Conservation (phyloP, 2,797 vertebrate genomes). For the Cygnus olor region DNA sequence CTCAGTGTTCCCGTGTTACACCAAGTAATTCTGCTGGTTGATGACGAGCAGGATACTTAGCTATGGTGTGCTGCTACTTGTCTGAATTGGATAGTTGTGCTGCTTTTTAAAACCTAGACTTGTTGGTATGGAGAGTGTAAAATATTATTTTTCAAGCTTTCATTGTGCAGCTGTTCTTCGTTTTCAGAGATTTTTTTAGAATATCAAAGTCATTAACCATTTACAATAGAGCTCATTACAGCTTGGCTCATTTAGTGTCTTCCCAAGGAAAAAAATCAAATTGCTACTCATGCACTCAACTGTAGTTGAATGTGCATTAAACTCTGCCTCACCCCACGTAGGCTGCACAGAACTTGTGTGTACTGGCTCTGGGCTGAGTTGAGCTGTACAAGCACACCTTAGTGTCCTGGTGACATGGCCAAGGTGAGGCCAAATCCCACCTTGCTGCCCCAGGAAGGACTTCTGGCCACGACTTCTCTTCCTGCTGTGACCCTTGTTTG, state of each 20-base stretch:
- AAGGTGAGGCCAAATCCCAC: rapidly evolving
- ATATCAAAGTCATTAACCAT: not conserved
- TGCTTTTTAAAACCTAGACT: not conserved
- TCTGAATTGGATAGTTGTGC: not conserved
- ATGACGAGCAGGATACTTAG: not conserved
- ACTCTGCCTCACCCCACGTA: not conserved
- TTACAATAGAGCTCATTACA: not conserved
- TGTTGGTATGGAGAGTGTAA: not conserved
- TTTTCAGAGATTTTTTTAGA: not conserved
- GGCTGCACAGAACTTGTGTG: not conserved
- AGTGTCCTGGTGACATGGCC: not conserved
- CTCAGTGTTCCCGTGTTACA: not conserved
- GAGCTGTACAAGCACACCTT: not conserved
- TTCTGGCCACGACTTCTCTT: not conserved
- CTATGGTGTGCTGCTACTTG: not conserved
- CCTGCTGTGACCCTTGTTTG: not conserved
- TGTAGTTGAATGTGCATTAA: not conserved
- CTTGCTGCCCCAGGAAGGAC: not conserved
- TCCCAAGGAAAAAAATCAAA: not conserved
- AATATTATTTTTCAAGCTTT: not conserved
- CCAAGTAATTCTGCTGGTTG: not conserved
- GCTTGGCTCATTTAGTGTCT: not conserved
- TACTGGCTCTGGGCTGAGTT: not conserved
- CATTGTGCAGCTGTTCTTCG: not conserved
- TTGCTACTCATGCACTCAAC: not conserved